Evolutionary conservation across 2,797 vertebrate species (phyloP).

Genomic region (Sandelia bainsii): DNA sequence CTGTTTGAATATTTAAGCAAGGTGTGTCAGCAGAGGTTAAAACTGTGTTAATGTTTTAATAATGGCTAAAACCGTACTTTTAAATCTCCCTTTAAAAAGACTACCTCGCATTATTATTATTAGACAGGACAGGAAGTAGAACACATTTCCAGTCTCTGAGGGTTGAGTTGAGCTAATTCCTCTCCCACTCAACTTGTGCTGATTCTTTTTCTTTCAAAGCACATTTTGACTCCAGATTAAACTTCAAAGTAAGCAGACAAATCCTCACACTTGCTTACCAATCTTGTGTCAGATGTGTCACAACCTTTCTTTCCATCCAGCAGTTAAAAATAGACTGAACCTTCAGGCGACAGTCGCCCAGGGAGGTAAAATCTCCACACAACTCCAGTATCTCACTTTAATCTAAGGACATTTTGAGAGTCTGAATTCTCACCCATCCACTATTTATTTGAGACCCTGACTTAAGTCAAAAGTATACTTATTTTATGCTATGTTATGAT

Average conservation of each 20-base stretch:
- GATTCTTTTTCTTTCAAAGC: constrained; percentile 12
- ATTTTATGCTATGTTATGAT: neutral
- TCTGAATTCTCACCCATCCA: neutral
- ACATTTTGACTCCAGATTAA: constrained; percentile 1
- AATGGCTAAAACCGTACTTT: too few relatives aligned
- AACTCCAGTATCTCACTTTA: neutral
- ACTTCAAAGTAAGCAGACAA: constrained; percentile 30
- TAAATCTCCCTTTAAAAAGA: too few relatives aligned
- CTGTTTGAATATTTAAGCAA: neutral
- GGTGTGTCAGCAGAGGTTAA: too few relatives aligned
- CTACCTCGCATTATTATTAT: too few relatives aligned
- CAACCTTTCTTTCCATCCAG: constrained; percentile 12
- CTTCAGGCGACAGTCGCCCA: neutral
- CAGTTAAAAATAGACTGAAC: constrained; percentile 24
- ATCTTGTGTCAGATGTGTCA: constrained; percentile 6
- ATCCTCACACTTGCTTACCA: constrained; percentile 11
- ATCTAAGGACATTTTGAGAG: too few relatives aligned
- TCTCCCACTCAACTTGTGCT: constrained; percentile 7
- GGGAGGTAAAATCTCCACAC: constrained; percentile 2
- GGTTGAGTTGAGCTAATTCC: constrained; percentile 2
- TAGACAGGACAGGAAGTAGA: neutral
- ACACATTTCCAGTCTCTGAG: constrained; percentile 10
- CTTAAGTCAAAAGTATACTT: neutral
- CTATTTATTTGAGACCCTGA: neutral
- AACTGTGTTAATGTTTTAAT: too few relatives aligned